Percentiles rank a stretch among this genome's conserved stretches.
phyloP scores from a whole-genome alignment of 2,113 vertebrate species.

The Gopherus evgoodei region DNA sequence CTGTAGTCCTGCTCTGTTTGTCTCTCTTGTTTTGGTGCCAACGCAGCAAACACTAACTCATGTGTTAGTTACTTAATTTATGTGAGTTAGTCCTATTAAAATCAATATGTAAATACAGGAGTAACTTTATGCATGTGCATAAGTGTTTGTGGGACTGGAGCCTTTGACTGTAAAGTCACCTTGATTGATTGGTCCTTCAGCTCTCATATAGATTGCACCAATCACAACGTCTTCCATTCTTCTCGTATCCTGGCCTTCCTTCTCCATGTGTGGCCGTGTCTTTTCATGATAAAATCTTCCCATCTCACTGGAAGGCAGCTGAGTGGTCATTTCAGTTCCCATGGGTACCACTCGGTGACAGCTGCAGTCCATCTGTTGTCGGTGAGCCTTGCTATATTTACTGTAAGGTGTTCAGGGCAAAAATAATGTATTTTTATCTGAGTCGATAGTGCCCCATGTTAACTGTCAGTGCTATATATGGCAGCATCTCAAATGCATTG shows the following conservation, averaged over 20 bases:
- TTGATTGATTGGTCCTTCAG: no score
- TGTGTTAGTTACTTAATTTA: neutral
- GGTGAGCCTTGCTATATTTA: no score
- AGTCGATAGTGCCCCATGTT: neutral
- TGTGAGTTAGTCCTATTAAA: neutral
- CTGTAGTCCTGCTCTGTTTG: fast-evolving
- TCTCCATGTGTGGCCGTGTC: no score
- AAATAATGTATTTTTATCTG: fast-evolving
- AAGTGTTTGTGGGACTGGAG: fast-evolving
- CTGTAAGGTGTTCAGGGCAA: neutral
- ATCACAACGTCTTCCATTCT: no score
- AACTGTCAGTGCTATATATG: neutral
- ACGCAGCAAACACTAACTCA: neutral
- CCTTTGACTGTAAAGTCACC: neutral
- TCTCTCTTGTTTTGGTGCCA: neutral
- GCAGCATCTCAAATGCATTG: neutral
- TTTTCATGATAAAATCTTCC: no score
- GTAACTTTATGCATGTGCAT: neutral
- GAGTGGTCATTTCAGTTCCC: no score
- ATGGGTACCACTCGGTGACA: no score
- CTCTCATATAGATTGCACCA: no score
- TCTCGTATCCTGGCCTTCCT: no score
- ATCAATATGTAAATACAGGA: neutral
- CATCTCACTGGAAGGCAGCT: no score
- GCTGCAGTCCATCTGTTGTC: no score